phyloP scores from a whole-genome alignment of 2,113 vertebrate genomes.

The Silurus glanis region DNA sequence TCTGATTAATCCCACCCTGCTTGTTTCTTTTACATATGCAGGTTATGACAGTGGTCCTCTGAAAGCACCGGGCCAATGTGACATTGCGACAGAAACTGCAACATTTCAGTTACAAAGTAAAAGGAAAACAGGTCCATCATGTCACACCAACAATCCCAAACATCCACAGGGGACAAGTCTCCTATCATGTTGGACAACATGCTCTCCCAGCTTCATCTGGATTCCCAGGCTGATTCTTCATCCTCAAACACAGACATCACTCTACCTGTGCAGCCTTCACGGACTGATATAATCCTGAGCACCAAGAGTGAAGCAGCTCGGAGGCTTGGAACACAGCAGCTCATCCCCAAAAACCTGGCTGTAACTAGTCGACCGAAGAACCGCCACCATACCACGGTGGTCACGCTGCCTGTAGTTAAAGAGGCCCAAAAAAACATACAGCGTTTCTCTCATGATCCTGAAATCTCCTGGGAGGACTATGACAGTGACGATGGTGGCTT shows the following conservation, averaged over 20 bases:
- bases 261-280: background rate
- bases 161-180: constrained; percentile 64
- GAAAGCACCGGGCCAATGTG: background rate
- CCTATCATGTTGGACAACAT: constrained; percentile 67
- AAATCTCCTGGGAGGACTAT: constrained; percentile 73
- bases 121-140: constrained; percentile 59
- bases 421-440: constrained; percentile 50
- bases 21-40: constrained; percentile 24
- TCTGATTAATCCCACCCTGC: background rate
- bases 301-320: constrained; percentile 76
- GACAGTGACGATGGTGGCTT: constrained; percentile 69
- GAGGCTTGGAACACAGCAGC: constrained; percentile 82
- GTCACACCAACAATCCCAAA: constrained; percentile 67
- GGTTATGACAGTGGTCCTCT: constrained; percentile 18
- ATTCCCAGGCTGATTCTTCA: background rate
- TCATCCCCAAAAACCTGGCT: constrained; percentile 85
- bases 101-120: background rate
- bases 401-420: constrained; percentile 62
- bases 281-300: constrained; percentile 75
- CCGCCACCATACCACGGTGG: constrained; percentile 81
- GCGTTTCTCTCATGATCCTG: constrained; percentile 53
- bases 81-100: background rate
- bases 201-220: constrained; percentile 67
- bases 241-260: constrained; percentile 28
- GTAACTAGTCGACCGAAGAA: constrained; percentile 73